Base-by-base conservation (phyloP, 2,797 vertebrate species). In the Typhlichthys eigenmanni region DNA sequence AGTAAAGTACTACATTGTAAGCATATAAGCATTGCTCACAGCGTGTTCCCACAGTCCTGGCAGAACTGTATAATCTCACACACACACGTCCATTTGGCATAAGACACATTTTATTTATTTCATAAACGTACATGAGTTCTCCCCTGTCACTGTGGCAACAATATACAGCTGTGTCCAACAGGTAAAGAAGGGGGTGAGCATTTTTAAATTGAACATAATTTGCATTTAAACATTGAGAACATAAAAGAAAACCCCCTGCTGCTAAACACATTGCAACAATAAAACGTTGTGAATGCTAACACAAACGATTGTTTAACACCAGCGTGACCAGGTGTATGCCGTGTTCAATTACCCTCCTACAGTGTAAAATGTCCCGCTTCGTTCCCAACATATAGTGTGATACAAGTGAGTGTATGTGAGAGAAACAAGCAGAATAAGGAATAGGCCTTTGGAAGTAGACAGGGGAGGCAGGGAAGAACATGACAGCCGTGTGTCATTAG, bases 101-200 rank as follows among this genome's bases (percentile, higher is more conserved):
- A 94, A 95, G 93, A 93, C 93, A 95, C 92, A 94, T 90, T 93
- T 81, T 38, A 38, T 96, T 96, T 96, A 96, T 96, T 97, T 91
- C 83, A 91, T 75, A 74, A 74, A 78, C 85, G 93, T 93, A 93
- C 92, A 94, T 93, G 94, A 92, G 92, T 90, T 88, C 89, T 88
- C 88, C 81, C 88, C 92, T 92, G 88, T 90, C 91, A 88, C 91
- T 91, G 90, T 90, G 90, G 88, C 88, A 92, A 84, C 63, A 66
- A 68, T 60, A 55, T 47, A 62, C 62, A 78, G 55, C 78, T 66
- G 62, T 54, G 43, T 75, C 69, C 62, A 72, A 63, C 65, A 43
- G 5, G 14, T 75, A 86, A 80, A 72, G 80, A 76, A 75, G 52
- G 61, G 45, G 59, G 47, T 43, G 59, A 19, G 62, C 59, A 38